Base-by-base conservation (phyloP, 92 coral and sea anemone species). In the Epizoanthus scotinus region DNA sequence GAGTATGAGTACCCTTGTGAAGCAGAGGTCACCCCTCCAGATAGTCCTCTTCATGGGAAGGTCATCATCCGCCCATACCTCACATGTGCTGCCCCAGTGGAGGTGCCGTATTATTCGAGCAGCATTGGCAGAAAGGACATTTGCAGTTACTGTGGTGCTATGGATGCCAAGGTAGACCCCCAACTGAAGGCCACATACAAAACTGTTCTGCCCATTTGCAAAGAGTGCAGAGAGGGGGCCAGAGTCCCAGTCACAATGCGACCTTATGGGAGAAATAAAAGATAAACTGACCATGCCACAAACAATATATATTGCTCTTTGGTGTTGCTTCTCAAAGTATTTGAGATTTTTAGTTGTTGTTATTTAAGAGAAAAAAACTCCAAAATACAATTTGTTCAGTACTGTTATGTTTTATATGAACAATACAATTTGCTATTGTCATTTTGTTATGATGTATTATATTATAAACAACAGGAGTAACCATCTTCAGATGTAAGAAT, bases 171-270 rank as follows among this genome's bases (percentile, higher is more conserved):
- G 36, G 52, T 58, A 0, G 79, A 63, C 65, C 42, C 60, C 12
- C 65, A 74, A 0, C 66, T 63, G 2, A 83, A 83, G 87, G 74
- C 73, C 27, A 25, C 26, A n/a, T 83, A 15, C 47, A 82, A 83
- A 42, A 83, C 87, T 34, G 87, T 83, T 3, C 78, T 82, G 55
- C 86, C 71, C 15, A 67, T 82, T 2, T 82, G 86, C 31, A n/a
- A 36, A 17, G 54, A 8, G 0, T 82, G 86, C 68, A 82, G 42
- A 14, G 50, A 34, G 70, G 21, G 36, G 42, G 49, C 49, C 8
- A 65, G 70, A 65, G 70, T 26, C 34, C 70, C 70, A 25, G 0
- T 65, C 31, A 65, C 70, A 8, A 34, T 65, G 70, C 50, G 50
- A 2, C 70, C 49, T 29, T 65, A 65, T 65, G 49, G 49, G 7